Evolutionary conservation across 2,113 vertebrate genomes (phyloP), one percentile per base, ranked within the genome.

Genomic region (Albula glossodonta): DNA sequence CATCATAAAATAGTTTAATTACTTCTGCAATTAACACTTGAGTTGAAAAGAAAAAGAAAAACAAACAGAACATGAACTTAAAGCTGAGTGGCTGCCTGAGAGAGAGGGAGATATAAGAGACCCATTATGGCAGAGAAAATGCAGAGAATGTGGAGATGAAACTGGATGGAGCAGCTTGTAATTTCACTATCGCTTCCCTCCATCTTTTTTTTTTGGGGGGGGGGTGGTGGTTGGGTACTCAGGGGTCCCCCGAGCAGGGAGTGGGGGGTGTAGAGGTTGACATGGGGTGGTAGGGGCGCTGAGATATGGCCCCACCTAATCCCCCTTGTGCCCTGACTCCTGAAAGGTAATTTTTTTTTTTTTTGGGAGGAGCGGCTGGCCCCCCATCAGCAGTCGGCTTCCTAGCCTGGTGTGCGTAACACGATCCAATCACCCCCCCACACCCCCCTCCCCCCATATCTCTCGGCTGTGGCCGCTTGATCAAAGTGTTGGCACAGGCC

Each of bases 401-500:
- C 8, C 51, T 10, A 3, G 10, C 5, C 13, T 31, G n/a, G 19
- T 7, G 51, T 11, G 19, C 11, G 80, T 81, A 81, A 81, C 22
- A 10, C 51, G 52, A 81, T 81, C 80, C 31, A 17, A 25, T 8
- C 51, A 5, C 31, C 31, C 31, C 31, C 31, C 1, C 53, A 1
- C 53, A 2, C 17, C 17, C 15, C 60, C 60, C 60, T 66, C 60
- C 60, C 60, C 6, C n/a, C 22, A 1, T 53, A 25, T 81, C 51
- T 52, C 51, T 25, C 22, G 51, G 49, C 80, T 74, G 2, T 25
- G 80, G 31, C 51, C 5, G 52, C 10, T 41, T 31, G 57, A 90
- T 89, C 87, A 89, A 87, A 88, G 86, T 63, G 60, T 41, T 78
- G 6, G 81, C 57, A 6, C 41, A 31, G 1, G n/a, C 83, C 66